phyloP scores from a whole-genome alignment of 2,113 vertebrate species.

The Antigone vipio region DNA sequence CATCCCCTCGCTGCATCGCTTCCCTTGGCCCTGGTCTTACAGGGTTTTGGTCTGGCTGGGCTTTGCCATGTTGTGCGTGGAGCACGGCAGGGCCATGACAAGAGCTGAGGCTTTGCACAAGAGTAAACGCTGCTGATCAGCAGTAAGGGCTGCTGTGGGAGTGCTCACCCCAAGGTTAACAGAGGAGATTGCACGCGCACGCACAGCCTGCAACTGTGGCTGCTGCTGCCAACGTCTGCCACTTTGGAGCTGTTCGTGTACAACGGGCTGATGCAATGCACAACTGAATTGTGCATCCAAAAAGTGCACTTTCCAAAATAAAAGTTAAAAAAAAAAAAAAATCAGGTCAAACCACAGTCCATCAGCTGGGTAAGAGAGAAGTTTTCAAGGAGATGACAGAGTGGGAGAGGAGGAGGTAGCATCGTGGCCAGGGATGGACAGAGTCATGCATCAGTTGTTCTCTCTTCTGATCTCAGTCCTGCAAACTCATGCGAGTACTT shows the following conservation, averaged over 20 bases:
- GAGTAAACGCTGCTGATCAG: not conserved
- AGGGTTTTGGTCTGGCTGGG: not conserved
- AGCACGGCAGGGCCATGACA: not conserved
- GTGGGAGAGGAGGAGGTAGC: not conserved
- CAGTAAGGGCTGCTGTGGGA: not conserved
- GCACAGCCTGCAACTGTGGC: not conserved
- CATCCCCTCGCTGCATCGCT: not conserved
- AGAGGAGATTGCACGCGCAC: not conserved
- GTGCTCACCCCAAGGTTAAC: no score
- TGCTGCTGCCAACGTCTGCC: accelerated
- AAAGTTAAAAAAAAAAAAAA: not conserved
- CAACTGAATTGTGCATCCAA: not conserved
- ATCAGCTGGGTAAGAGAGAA: not conserved
- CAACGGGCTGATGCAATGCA: not conserved
- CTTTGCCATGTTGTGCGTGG: not conserved
- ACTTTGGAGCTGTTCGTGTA: accelerated
- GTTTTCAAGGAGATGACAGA: not conserved
- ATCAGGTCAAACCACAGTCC: not conserved
- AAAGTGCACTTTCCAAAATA: not conserved
- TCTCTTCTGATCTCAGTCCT: not conserved
- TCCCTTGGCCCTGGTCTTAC: not conserved
- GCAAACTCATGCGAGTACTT: not conserved
- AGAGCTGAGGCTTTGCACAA: not conserved
- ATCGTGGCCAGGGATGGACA: not conserved
- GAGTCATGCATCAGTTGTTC: not conserved